phyloP scores from a whole-genome alignment of 2,797 vertebrate genomes.

The Rhabdomys pumilio region DNA sequence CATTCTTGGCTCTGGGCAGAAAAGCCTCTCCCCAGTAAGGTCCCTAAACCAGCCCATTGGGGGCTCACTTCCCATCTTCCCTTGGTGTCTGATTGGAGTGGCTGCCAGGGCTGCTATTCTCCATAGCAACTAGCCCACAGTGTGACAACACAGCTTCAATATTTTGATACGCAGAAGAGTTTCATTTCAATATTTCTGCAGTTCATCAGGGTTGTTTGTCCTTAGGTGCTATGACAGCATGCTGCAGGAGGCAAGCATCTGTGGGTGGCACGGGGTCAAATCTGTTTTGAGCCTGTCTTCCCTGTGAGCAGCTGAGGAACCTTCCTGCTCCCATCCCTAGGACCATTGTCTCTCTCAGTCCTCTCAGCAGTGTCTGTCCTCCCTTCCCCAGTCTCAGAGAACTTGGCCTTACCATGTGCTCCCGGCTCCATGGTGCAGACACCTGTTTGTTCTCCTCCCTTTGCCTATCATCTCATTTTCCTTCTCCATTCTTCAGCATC shows the following conservation, averaged over 20 bases:
- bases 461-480: not conserved
- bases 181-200: slow-evolving; percentile 68
- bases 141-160: slow-evolving; percentile 72
- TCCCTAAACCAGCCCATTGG: not conserved
- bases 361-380: not conserved
- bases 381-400: not conserved
- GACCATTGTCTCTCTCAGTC: too few relatives aligned
- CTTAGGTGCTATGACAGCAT: not conserved
- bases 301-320: not conserved
- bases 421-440: too few relatives aligned
- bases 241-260: not conserved
- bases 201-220: not conserved
- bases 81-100: slow-evolving; percentile 10
- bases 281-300: not conserved
- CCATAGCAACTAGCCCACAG: slow-evolving; percentile 75
- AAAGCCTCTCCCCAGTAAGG: not conserved
- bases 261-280: not conserved
- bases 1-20: not conserved
- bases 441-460: not conserved
- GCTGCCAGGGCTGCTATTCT: slow-evolving; percentile 53
- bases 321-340: not conserved
- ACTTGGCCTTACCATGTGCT: not conserved
- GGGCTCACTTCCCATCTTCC: slow-evolving; percentile 54
- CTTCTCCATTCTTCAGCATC: not conserved
- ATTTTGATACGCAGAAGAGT: slow-evolving; percentile 75